These are phyloP conservation scores for Calycopis cecrops DNA, from an alignment of 1,140 invertebrate genomes.

Conservation along the genomic window DNA sequence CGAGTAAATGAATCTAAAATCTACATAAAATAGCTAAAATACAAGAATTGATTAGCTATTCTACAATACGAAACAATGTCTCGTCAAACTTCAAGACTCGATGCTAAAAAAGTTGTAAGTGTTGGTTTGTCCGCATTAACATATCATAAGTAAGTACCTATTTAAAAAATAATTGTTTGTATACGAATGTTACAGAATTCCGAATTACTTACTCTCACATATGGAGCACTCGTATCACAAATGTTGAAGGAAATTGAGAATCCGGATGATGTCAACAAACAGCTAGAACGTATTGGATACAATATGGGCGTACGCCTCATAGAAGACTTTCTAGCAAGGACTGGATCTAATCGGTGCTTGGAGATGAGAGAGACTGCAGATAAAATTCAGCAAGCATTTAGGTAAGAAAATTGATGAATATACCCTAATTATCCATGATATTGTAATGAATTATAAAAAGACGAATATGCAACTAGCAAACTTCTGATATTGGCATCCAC, in stretches of 20 bases:
- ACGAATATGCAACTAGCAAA: too few relatives aligned
- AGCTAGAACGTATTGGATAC: conserved; percentile 95
- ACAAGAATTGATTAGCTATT: neutral
- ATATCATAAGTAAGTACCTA: neutral
- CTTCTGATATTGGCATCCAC: too few relatives aligned
- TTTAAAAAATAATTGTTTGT: neutral
- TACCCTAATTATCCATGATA: too few relatives aligned
- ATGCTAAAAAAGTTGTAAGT: conserved; percentile 73
- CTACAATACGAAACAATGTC: conserved; percentile 49
- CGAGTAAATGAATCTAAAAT: neutral
- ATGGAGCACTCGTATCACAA: conserved; percentile 97
- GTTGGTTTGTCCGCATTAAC: neutral
- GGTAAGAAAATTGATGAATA: conserved; percentile 30
- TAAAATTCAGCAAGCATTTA: conserved; percentile 88
- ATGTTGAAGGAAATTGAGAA: conserved; percentile 98
- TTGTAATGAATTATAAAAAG: too few relatives aligned
- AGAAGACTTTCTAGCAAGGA: conserved; percentile 97
- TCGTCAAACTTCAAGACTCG: conserved; percentile 64
- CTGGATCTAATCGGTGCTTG: conserved; percentile 91
- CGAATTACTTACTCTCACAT: conserved; percentile 97
- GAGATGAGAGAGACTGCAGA: conserved; percentile 98
- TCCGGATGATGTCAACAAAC: conserved; percentile 96
- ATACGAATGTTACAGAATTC: conserved; percentile 85
- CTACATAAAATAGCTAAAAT: neutral
- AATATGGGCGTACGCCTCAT: conserved; percentile 98